Base-by-base conservation (phyloP, 2,113 vertebrate species). In the Neotoma lepida region DNA sequence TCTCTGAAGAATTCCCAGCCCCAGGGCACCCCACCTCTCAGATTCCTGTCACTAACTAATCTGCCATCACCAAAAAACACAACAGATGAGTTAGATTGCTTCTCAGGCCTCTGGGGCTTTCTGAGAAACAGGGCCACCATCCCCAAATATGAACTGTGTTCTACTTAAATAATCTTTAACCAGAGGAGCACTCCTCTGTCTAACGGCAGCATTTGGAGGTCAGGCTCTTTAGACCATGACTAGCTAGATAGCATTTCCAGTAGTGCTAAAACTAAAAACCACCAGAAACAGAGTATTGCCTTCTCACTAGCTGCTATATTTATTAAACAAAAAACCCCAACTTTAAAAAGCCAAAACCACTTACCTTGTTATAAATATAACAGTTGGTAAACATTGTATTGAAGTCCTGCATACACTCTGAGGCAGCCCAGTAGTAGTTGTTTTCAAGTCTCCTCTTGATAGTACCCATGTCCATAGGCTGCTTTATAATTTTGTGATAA, bases 321-420 rank as follows among this genome's bases (percentile, higher is more conserved):
- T 51, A 13, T 51, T 6, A 26, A 77, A 6, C 33, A 76, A 66
- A 35, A n/a, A 70, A 39, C n/a, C n/a, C n/a, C n/a, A 20, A 71
- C 8, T 18, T n/a, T 35, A 70, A 70, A 39, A 71, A 71, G 8
- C n/a, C 68, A 4, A 39, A 70, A 63, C 61, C 61, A 12, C 98
- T 96, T 68, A 99, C 99, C 99, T 99, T 99, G 97, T 99, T 99
- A 96, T 99, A 99, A 97, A 99, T 99, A 86, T 99, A 99, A 97
- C 99, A 99, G 94, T 99, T 99, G 96, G 99, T 99, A 97, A 99
- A 99, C 99, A 99, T 99, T 94, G 99, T 99, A 98, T 99, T 99
- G 97, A 99, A 99, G 97, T 99, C 99, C 96, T 99, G 99, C 98
- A 99, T 99, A 97, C 99, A 99, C 96, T 99, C 99, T 0, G 98